phyloP scores from a whole-genome alignment of 2,888 invertebrate genomes.

The Rosalia funebris region DNA sequence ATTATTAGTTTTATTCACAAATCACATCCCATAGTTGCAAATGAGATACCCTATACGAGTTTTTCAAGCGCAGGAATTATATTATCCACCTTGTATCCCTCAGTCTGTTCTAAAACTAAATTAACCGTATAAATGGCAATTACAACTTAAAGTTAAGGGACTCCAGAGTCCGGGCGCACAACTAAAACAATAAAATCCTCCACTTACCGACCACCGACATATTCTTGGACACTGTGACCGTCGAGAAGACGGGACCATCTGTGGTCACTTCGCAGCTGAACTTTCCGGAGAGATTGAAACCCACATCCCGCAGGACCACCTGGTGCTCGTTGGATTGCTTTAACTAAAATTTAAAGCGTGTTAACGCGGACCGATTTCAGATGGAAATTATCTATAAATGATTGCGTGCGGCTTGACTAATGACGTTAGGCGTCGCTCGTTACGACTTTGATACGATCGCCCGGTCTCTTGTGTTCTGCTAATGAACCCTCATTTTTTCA shows the following conservation, averaged over 20 bases:
- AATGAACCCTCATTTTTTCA: too few species aligned
- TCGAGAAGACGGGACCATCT: slow-evolving; percentile 78
- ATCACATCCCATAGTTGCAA: too few species aligned
- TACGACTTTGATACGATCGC: neutral
- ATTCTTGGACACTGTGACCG: slow-evolving; percentile 72
- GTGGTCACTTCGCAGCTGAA: slow-evolving; percentile 85
- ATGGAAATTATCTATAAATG: slow-evolving; percentile 16
- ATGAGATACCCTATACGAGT: too few species aligned
- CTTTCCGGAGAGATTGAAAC: slow-evolving; percentile 78
- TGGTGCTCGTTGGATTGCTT: slow-evolving; percentile 79
- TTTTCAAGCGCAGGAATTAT: too few species aligned
- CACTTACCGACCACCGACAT: slow-evolving; percentile 84
- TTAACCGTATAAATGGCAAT: too few species aligned
- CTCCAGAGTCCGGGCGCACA: too few species aligned
- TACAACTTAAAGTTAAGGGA: too few species aligned
- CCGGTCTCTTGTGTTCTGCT: too few species aligned
- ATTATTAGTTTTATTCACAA: too few species aligned
- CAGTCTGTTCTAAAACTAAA: too few species aligned
- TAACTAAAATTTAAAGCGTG: slow-evolving; percentile 67
- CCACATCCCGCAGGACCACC: slow-evolving; percentile 76
- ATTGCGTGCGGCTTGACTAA: slow-evolving; percentile 7
- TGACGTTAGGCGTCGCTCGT: neutral
- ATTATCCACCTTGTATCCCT: too few species aligned
- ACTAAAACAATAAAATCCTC: too few species aligned
- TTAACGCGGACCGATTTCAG: slow-evolving; percentile 9